These are phyloP conservation scores for Clusia tigrina DNA, from an alignment of 2,888 invertebrate species.

Conservation along the genomic window DNA sequence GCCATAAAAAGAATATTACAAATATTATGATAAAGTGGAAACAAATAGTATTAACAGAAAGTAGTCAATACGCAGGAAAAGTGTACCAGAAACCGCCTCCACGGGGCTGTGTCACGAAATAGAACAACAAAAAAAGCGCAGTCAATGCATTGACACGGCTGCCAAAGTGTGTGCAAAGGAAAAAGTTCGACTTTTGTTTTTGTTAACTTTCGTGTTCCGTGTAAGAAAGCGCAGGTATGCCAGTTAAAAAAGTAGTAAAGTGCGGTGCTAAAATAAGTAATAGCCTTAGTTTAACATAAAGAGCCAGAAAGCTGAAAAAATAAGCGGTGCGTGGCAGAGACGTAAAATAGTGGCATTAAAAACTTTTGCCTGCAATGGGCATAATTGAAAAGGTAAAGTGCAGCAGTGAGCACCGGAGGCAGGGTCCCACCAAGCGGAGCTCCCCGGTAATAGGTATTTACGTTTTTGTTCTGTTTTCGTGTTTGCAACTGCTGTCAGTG, in stretches of 20 bases:
- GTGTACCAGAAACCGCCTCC: neutral
- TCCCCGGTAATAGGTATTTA: too few species aligned
- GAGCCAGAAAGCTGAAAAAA: neutral
- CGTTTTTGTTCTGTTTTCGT: too few species aligned
- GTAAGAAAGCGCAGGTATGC: neutral
- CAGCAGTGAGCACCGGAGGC: neutral
- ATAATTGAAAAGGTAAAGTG: neutral
- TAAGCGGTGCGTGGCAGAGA: too few species aligned
- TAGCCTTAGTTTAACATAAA: neutral
- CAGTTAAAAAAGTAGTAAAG: neutral
- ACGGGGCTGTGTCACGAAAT: neutral
- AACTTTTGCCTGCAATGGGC: neutral
- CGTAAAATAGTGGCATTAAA: neutral
- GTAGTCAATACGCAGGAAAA: neutral
- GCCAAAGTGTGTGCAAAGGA: neutral
- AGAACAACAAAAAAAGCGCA: neutral
- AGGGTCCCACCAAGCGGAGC: too few species aligned
- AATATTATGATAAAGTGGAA: neutral
- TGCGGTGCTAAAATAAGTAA: neutral
- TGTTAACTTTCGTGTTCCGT: too few species aligned
- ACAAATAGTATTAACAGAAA: neutral
- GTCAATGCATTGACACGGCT: neutral
- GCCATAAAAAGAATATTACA: neutral
- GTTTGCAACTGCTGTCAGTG: too few species aligned
- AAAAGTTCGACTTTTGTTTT: neutral